A percentile compares a stretch with the other conserved stretches of the same genome.
phyloP scores from a whole-genome alignment of 2,888 invertebrate genomes.

The Eupithecia inturbata region DNA sequence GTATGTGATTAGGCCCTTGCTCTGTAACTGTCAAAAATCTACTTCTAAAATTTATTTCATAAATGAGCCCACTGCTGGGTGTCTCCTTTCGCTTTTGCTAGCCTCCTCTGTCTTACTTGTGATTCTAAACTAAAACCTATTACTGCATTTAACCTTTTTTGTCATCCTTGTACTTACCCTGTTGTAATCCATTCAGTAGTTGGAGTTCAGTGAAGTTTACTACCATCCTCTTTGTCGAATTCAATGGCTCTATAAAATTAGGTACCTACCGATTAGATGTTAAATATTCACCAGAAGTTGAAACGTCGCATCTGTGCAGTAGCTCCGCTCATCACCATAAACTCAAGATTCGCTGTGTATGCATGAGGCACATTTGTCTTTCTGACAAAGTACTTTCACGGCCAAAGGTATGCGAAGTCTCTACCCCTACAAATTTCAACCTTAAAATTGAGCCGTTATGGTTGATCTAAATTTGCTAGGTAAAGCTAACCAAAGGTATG shows the following conservation, averaged over 20 bases:
- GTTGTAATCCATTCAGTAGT: neutral
- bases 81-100: no score
- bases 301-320: constrained; percentile 49
- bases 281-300: constrained; percentile 26
- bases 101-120: no score
- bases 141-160: no score
- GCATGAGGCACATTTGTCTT: constrained; percentile 68
- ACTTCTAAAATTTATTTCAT: no score
- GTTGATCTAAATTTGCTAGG: constrained; percentile 39
- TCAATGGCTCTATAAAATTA: neutral
- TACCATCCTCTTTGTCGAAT: neutral
- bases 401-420: constrained; percentile 57
- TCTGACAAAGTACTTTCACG: constrained; percentile 63
- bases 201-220: neutral
- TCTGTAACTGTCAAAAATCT: neutral
- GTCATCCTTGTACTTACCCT: neutral
- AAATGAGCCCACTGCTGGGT: no score
- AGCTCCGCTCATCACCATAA: constrained; percentile 52
- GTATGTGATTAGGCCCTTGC: no score
- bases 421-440: constrained; percentile 29
- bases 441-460: constrained; percentile 22
- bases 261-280: neutral
- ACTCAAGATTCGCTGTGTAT: constrained; percentile 56
- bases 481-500: constrained; percentile 22
- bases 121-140: no score